Evolutionary conservation across 2,888 invertebrate genomes (phyloP), one percentile per base, ranked within the genome.

Genomic region (Eretmocerus hayati): DNA sequence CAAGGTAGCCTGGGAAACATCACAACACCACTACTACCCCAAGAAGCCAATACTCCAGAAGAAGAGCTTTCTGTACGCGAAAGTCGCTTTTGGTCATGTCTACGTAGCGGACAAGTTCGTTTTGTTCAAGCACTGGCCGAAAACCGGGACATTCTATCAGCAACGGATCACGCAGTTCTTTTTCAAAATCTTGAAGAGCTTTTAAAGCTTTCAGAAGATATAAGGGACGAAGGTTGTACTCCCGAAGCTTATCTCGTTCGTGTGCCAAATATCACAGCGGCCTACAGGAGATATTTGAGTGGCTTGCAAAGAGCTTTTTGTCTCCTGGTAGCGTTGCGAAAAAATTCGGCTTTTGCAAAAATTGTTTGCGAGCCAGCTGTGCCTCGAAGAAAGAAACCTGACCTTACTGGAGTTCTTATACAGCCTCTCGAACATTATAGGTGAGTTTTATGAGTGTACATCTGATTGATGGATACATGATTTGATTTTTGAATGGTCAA

Each of bases 151-250:
- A 76, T 90, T 11, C 82, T 90, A 44, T 80, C 84, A 2, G 80
- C 83, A 2, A 78, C 80, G 43, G 90, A 90, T 65, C 89, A 90
- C 69, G 79, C 83, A 66, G 77, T 84, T 30, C 74, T 90, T 47
- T 90, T 90, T 69, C 90, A 90, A 74, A 90, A 90, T 71, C 80
- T 85, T 59, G 89, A 90, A 69, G 90, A 90, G 80, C 77, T 86
- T 53, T 75, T 84, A 56, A 77, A 87, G 63, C 75, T 89, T 62
- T 85, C 89, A 1, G 89, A 89, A 71, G 90, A 90, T 59, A 83
- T 90, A 50, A 68, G 88, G 44, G 89, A 90, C 63, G 88, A 89
- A 43, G 83, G 84, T 5, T 87, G 87, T 32, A 61, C 63, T 20
- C 53, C 64, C 19, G 67, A 69, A 13, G 63, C 64, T 48, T 90